Conservation (phyloP, 2,888 invertebrate species). For the Himalopsyche anomala region DNA sequence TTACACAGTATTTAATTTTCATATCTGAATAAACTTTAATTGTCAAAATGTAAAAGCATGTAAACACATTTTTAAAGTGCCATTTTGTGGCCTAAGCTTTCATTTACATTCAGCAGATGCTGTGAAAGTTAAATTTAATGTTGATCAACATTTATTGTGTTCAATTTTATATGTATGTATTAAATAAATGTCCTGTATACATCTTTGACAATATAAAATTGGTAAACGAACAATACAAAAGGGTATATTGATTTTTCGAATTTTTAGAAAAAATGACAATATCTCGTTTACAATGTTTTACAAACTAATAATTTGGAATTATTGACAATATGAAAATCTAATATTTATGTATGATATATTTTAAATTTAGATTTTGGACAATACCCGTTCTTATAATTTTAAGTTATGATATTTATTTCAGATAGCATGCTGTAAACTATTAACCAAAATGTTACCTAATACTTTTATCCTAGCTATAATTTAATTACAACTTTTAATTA, state of each 20-base stretch:
- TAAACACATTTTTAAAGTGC: no score
- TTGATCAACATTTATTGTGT: neutral
- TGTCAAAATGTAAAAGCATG: neutral
- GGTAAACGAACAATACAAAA: conserved; percentile 1
- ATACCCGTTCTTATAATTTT: neutral
- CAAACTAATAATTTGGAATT: conserved; percentile 26
- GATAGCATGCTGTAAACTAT: neutral
- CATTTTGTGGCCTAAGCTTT: no score
- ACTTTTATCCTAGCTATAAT: neutral
- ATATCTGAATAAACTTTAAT: neutral
- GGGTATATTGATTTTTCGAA: neutral
- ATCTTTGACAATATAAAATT: conserved; percentile 32
- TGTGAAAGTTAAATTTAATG: no score
- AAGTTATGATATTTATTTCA: neutral
- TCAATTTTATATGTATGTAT: conserved; percentile 1
- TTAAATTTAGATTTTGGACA: neutral
- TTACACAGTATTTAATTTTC: neutral
- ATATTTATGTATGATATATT: neutral
- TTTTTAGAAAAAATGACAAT: conserved; percentile 34
- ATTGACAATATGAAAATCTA: conserved; percentile 33
- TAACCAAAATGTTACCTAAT: neutral
- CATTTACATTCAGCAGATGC: no score
- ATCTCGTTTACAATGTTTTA: conserved; percentile 31
- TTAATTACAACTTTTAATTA: neutral
- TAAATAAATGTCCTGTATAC: neutral